Evolutionary conservation across 2,797 vertebrate species (phyloP).

Genomic region (Sciurus carolinensis): DNA sequence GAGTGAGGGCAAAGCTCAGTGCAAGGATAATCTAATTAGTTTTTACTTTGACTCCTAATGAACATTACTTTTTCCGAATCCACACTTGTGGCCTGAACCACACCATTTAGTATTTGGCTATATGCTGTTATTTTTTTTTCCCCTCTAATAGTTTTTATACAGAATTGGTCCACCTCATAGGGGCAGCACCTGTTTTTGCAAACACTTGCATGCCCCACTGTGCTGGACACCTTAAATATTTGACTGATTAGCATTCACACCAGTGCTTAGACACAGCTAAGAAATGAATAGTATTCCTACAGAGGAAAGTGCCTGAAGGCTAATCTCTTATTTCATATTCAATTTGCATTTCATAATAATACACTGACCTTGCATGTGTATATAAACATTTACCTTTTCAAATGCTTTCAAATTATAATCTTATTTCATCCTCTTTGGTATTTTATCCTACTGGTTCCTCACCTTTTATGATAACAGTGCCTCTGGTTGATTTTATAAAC

Average conservation of each 20-base stretch:
- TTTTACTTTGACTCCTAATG: not conserved
- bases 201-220: not conserved
- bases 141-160: constrained; percentile 35
- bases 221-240: not conserved
- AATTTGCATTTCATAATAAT: constrained; percentile 60
- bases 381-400: constrained; percentile 63
- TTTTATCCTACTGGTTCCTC: constrained; percentile 42
- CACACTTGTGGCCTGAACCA: not conserved
- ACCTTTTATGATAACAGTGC: constrained; percentile 56
- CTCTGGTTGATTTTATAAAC: constrained; percentile 74
- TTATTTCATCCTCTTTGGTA: constrained; percentile 60
- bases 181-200: constrained; percentile 23
- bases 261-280: not conserved
- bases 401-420: constrained; percentile 65
- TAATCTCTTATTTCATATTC: constrained; percentile 36
- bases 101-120: not conserved
- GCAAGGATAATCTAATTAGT: constrained; percentile 50
- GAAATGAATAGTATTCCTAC: not conserved
- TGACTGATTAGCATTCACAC: not conserved
- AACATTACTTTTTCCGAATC: not conserved
- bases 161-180: constrained; percentile 24
- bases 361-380: not conserved
- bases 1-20: not conserved
- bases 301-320: not conserved
- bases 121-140: not conserved